Percentiles rank a stretch among this genome's conserved stretches.
Evolutionary conservation across 2,888 invertebrate genomes (phyloP).

Genomic region (Hydroisotoma schaefferi): DNA sequence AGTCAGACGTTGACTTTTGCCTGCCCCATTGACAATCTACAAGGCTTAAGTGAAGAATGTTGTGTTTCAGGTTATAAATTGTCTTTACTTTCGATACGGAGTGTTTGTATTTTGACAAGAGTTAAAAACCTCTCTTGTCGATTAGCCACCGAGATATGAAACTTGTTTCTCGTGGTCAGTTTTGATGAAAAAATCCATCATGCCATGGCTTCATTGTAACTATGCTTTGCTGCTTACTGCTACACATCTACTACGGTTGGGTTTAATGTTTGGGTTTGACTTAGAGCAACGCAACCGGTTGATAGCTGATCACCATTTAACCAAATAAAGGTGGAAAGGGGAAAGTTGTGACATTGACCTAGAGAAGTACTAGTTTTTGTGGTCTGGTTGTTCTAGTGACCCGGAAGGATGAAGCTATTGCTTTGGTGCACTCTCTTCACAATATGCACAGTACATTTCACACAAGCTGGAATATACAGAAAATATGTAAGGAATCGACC

Average conservation of each 20-base stretch:
- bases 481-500: slow-evolving; percentile 32
- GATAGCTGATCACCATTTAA: neutral
- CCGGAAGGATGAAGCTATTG: slow-evolving; percentile 41
- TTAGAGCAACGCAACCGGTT: neutral
- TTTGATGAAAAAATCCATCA: neutral
- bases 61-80: too few species aligned
- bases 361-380: slow-evolving; percentile 47
- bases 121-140: too few species aligned
- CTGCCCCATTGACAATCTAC: too few species aligned
- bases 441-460: slow-evolving; percentile 27
- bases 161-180: slow-evolving; percentile 5
- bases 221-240: neutral
- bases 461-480: slow-evolving; percentile 37
- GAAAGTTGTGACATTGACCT: slow-evolving; percentile 49
- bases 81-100: too few species aligned
- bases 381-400: slow-evolving; percentile 48
- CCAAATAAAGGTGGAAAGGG: slow-evolving; percentile 22
- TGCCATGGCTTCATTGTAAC: neutral
- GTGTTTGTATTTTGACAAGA: too few species aligned
- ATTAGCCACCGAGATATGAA: neutral
- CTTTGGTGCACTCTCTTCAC: slow-evolving; percentile 35
- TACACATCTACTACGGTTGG: neutral
- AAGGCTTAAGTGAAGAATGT: too few species aligned
- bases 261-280: neutral
- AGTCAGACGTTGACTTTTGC: neutral